Conservation (phyloP, 2,888 invertebrate genomes). For the Euplexia lucipara region DNA sequence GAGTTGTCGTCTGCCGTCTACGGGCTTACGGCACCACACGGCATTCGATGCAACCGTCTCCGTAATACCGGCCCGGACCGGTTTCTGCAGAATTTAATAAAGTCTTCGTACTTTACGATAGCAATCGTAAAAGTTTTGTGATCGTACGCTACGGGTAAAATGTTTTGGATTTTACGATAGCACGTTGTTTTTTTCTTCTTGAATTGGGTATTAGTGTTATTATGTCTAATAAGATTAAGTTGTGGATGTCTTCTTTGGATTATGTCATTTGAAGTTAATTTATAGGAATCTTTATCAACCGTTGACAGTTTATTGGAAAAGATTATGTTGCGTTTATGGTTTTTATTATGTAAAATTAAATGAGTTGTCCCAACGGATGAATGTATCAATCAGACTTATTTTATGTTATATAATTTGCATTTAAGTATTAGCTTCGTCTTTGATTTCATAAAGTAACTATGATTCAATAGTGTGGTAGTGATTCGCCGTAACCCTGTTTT, state of each 20-base stretch:
- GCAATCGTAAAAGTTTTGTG: slow-evolving; percentile 79
- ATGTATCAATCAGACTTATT: neutral
- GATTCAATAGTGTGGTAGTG: no score
- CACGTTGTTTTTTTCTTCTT: slow-evolving; percentile 47
- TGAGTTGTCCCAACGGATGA: slow-evolving; percentile 6
- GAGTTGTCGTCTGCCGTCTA: slow-evolving; percentile 51
- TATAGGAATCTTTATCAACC: neutral
- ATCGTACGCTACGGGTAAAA: slow-evolving; percentile 66
- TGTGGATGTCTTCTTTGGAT: slow-evolving; percentile 31
- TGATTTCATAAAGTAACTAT: no score
- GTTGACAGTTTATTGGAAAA: slow-evolving; percentile 6
- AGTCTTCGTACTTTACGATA: slow-evolving; percentile 78
- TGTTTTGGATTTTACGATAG: slow-evolving; percentile 64
- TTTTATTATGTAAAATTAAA: slow-evolving; percentile 5
- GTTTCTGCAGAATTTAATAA: slow-evolving; percentile 80
- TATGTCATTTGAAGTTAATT: slow-evolving; percentile 13
- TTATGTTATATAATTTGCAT: neutral
- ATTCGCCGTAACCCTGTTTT: neutral
- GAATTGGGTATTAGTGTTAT: slow-evolving; percentile 44
- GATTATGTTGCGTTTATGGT: neutral
- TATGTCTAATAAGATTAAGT: slow-evolving; percentile 33
- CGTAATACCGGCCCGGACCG: slow-evolving; percentile 56
- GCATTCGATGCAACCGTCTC: slow-evolving; percentile 47
- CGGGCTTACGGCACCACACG: slow-evolving; percentile 39
- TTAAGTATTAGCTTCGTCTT: neutral